phyloP scores from a whole-genome alignment of 2,797 vertebrate species.

The Cryptoprocta ferox region DNA sequence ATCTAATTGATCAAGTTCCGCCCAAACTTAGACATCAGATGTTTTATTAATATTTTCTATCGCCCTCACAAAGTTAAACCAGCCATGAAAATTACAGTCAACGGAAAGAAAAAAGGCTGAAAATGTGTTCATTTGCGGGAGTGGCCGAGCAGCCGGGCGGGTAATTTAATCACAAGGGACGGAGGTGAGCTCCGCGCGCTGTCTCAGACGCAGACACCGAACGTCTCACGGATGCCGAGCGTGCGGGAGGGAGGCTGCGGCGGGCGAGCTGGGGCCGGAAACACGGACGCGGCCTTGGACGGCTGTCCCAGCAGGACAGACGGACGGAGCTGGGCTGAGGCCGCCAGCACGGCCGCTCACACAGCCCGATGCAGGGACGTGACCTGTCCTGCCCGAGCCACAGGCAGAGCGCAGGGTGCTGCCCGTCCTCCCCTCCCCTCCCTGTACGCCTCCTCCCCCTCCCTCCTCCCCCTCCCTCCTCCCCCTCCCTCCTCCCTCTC shows the following conservation, averaged over 20 bases:
- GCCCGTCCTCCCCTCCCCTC: background rate
- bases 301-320: background rate
- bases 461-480: too few relatives aligned
- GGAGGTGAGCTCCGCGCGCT: background rate
- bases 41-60: conserved; percentile 80
- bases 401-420: fast-evolving
- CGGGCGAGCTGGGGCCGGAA: too few relatives aligned
- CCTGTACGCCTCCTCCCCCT: too few relatives aligned
- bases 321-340: background rate
- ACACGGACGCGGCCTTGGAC: background rate
- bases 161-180: conserved; percentile 53
- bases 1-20: conserved; percentile 49
- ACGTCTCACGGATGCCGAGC: background rate
- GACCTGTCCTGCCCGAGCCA: background rate
- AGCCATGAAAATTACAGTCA: conserved; percentile 78
- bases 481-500: fast-evolving
- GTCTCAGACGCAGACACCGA: background rate
- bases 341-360: background rate
- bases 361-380: background rate
- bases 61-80: conserved; percentile 72
- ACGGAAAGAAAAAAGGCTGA: conserved; percentile 43
- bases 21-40: conserved; percentile 74
- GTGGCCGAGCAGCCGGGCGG: background rate
- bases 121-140: conserved; percentile 56
- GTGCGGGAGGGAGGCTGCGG: background rate